These are phyloP conservation scores for Tympanuchus pallidicinctus DNA, from an alignment of 2,113 vertebrate species.

Conservation along the genomic window DNA sequence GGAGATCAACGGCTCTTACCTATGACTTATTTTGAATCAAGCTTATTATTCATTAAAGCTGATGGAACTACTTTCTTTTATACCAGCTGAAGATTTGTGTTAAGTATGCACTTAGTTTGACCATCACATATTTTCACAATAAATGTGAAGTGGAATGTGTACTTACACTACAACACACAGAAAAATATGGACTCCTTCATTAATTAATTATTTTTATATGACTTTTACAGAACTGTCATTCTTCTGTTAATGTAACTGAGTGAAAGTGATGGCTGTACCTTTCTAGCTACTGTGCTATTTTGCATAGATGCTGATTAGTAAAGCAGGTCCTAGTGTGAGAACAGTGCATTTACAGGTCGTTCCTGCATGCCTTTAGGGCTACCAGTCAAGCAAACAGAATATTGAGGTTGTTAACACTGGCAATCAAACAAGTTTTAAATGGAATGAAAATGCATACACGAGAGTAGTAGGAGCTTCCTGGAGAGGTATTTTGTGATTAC, in stretches of 20 bases:
- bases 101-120: background rate
- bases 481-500: background rate
- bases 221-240: background rate
- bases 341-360: background rate
- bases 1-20: background rate
- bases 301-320: constrained; percentile 6
- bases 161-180: background rate
- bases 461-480: background rate
- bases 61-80: background rate
- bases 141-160: accelerated
- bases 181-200: background rate
- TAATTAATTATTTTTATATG: background rate
- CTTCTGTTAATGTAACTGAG: background rate
- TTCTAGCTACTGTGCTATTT: constrained; percentile 1
- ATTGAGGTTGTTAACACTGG: constrained; percentile 19
- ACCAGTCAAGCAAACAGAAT: constrained; percentile 22
- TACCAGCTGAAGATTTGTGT: background rate
- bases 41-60: background rate
- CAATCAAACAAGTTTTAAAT: constrained; percentile 31
- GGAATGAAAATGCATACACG: background rate
- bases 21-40: background rate
- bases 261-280: constrained; percentile 5
- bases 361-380: constrained; percentile 20
- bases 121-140: background rate
- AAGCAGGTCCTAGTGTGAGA: constrained; percentile 36